phyloP scores from a whole-genome alignment of 2,888 invertebrate species.

The Mesoligia furuncula region DNA sequence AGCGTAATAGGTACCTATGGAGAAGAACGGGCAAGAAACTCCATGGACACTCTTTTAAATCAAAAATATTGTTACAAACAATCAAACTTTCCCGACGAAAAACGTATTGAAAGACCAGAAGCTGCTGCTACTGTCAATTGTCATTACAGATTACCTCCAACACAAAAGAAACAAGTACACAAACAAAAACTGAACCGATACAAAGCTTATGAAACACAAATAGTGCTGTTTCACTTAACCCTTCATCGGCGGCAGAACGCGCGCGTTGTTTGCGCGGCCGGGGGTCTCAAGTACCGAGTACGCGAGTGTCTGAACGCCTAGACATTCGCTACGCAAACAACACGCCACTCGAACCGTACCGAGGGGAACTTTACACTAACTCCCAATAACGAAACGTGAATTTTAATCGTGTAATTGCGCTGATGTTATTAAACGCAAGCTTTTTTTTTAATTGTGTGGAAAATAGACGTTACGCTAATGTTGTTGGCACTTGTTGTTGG shows the following conservation, averaged over 20 bases:
- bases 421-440: constrained; percentile 21
- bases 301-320: constrained; percentile 59
- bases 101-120: background rate
- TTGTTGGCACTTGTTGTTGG: background rate
- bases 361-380: constrained; percentile 46
- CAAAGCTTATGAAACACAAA: constrained; percentile 54
- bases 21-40: no score
- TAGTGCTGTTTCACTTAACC: constrained; percentile 66
- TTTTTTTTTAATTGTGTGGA: constrained; percentile 15
- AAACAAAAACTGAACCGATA: constrained; percentile 45
- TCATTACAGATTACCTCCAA: constrained; percentile 8
- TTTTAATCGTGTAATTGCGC: constrained; percentile 53
- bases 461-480: constrained; percentile 2
- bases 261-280: constrained; percentile 51
- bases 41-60: no score
- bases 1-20: no score
- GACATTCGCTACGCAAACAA: constrained; percentile 65
- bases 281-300: constrained; percentile 59
- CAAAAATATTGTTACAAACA: no score
- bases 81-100: background rate
- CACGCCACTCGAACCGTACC: constrained; percentile 52
- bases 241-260: constrained; percentile 43
- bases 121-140: constrained; percentile 12
- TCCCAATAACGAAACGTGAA: constrained; percentile 52
- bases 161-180: constrained; percentile 38